A percentile compares a stretch with the other conserved stretches of the same genome.
Evolutionary conservation across 2,113 vertebrate species (phyloP).

Genomic region (Ptilorrhoa leucosticta): DNA sequence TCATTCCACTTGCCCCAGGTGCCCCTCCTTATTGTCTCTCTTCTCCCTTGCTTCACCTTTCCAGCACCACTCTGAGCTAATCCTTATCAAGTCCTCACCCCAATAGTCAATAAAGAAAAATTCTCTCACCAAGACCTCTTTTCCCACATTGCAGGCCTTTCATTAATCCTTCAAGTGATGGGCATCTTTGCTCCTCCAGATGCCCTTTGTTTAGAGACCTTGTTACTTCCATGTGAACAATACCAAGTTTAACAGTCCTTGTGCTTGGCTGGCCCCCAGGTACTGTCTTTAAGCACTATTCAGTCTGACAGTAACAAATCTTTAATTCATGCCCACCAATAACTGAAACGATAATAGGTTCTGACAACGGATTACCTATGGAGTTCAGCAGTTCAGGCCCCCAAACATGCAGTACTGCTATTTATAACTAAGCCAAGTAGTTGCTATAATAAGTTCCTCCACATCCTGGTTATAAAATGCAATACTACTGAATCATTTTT

Average conservation of each 20-base stretch:
- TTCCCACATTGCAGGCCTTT: neutral
- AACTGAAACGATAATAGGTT: neutral
- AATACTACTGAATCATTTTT: neutral
- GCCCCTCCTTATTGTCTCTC: neutral
- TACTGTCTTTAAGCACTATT: neutral
- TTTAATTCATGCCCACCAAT: constrained; percentile 44
- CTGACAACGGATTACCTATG: constrained; percentile 32
- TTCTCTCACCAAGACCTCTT: neutral
- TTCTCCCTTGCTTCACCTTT: neutral
- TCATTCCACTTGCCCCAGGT: neutral
- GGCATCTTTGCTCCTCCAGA: neutral
- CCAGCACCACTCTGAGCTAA: neutral
- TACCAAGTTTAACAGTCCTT: neutral
- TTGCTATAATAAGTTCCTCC: neutral
- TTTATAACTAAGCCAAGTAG: constrained; percentile 20
- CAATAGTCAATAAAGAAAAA: neutral
- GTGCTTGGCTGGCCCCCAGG: neutral
- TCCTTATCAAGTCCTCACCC: neutral
- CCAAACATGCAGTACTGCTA: neutral
- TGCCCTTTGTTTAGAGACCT: neutral
- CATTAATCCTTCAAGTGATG: neutral
- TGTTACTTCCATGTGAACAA: neutral
- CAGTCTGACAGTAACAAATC: constrained; percentile 22
- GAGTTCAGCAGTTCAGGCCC: constrained; percentile 13
- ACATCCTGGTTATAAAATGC: neutral